Percentiles rank a stretch among this genome's conserved stretches.
Conservation (phyloP, 1,140 invertebrate genomes). For the Euura lappo region DNA sequence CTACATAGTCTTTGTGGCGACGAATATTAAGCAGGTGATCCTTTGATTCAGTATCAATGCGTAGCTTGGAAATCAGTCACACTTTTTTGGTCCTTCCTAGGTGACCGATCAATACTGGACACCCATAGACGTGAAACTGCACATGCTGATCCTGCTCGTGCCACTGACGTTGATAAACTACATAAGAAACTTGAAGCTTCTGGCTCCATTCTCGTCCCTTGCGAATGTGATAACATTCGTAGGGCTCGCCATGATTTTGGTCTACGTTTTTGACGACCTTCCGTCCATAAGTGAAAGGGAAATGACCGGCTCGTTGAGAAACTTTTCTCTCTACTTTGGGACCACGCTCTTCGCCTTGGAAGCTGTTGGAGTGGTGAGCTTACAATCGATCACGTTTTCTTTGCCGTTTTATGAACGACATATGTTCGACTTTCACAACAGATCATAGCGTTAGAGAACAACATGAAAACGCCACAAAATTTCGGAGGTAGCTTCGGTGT, state of each 20-base stretch:
- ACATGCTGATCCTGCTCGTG: slow-evolving; percentile 70
- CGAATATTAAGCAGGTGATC: slow-evolving; percentile 70
- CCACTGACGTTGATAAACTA: slow-evolving; percentile 75
- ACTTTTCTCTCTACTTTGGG: slow-evolving; percentile 81
- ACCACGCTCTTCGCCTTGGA: slow-evolving; percentile 89
- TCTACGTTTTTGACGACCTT: slow-evolving; percentile 68
- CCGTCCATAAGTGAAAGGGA: slow-evolving; percentile 65
- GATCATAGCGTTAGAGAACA: slow-evolving; percentile 86
- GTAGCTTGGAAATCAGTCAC: not conserved
- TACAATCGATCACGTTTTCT: slow-evolving; percentile 1
- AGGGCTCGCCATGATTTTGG: slow-evolving; percentile 74
- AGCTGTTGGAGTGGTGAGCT: slow-evolving; percentile 84
- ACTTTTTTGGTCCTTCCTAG: slow-evolving; percentile 32
- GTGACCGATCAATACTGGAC: slow-evolving; percentile 55
- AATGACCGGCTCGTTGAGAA: slow-evolving; percentile 61
- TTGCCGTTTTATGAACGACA: not conserved
- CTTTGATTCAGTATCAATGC: not conserved
- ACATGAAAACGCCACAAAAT: slow-evolving; percentile 79
- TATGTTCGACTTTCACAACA: slow-evolving; percentile 38
- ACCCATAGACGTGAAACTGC: slow-evolving; percentile 54
- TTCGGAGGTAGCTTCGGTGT: slow-evolving; percentile 78
- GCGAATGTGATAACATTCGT: slow-evolving; percentile 78
- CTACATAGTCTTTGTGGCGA: slow-evolving; percentile 85
- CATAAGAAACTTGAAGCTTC: slow-evolving; percentile 77
- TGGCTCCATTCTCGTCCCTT: slow-evolving; percentile 81